Evolutionary conservation across 2,113 vertebrate species (phyloP).

Genomic region (Sterrhoptilus dennistouni): DNA sequence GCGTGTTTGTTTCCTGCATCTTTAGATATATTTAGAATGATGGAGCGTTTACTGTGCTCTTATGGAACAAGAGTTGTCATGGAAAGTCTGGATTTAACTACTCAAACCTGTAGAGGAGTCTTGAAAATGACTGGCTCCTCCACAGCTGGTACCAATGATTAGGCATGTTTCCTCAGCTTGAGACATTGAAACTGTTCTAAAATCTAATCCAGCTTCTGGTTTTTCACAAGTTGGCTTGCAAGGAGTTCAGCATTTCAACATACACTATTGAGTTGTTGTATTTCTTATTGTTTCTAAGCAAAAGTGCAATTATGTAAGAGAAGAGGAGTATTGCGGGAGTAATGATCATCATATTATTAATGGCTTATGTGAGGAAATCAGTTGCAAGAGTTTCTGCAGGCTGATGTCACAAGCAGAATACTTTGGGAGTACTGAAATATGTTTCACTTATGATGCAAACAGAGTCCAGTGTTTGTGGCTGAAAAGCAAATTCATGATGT

Average conservation of each 20-base stretch:
- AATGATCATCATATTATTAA: not conserved
- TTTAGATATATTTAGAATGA: not conserved
- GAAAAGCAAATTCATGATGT: not conserved
- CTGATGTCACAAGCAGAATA: not conserved
- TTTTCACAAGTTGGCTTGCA: not conserved
- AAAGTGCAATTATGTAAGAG: not conserved
- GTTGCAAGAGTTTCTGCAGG: conserved; percentile 6
- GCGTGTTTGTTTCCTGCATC: not conserved
- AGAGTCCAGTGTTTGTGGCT: not conserved
- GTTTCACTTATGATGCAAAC: not conserved
- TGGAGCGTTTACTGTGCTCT: not conserved
- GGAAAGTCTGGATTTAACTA: not conserved
- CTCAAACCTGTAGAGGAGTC: not conserved
- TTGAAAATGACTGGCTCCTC: not conserved
- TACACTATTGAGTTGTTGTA: not conserved
- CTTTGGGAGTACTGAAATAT: not conserved
- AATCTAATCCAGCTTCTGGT: not conserved
- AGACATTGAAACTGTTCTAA: not conserved
- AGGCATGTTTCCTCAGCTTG: not conserved
- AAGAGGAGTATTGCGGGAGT: not conserved
- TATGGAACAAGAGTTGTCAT: not conserved
- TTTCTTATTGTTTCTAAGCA: not conserved
- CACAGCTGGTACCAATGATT: accelerated
- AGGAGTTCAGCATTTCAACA: not conserved
- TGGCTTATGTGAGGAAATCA: not conserved